phyloP scores from a whole-genome alignment of 2,888 invertebrate species.

The Oligia strigilis region DNA sequence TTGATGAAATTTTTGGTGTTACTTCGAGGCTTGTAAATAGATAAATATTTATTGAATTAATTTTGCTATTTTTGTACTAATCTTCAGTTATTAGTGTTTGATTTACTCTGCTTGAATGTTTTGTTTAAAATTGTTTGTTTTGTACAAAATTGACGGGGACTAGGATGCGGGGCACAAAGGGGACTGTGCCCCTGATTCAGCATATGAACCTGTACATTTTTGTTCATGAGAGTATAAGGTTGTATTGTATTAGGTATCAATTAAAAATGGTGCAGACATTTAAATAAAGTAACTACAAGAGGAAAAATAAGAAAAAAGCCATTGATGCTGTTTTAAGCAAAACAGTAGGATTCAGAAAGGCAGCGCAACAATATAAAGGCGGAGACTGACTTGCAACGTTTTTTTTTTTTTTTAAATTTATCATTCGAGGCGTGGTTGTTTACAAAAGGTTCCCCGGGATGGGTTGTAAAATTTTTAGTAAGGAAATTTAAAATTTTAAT shows the following conservation, averaged over 20 bases:
- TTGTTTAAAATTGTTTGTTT: background rate
- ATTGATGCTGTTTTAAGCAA: background rate
- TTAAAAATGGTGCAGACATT: background rate
- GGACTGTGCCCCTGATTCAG: background rate
- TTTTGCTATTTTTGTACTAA: background rate
- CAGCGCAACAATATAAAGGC: background rate
- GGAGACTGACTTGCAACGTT: no score
- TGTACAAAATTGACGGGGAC: background rate
- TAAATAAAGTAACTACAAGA: background rate
- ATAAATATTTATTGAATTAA: background rate
- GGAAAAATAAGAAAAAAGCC: background rate
- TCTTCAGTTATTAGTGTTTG: background rate
- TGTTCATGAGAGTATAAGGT: background rate
- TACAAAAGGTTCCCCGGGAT: no score
- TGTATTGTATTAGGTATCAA: background rate
- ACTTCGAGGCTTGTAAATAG: background rate
- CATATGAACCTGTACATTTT: background rate
- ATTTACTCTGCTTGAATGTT: background rate
- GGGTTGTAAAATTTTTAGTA: no score
- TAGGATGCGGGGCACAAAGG: background rate
- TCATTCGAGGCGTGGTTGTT: no score
- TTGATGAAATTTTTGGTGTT: background rate
- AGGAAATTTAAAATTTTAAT: background rate
- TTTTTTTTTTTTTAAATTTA: no score
- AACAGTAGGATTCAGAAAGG: conserved; percentile 1